phyloP scores from a whole-genome alignment of 2,888 invertebrate genomes.

The Pelosia muscerda region DNA sequence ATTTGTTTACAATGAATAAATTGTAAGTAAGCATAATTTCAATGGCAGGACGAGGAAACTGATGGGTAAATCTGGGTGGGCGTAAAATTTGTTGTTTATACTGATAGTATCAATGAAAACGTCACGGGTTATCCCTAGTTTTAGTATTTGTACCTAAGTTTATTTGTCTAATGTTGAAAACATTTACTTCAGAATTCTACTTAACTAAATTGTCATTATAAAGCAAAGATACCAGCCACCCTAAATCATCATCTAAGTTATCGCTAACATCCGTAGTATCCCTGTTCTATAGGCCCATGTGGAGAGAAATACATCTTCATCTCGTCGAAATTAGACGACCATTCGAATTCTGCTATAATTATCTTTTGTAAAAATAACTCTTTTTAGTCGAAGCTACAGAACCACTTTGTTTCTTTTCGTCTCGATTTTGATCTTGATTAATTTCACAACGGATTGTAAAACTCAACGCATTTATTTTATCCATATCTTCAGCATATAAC shows the following conservation, averaged over 20 bases:
- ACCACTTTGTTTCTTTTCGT: not conserved
- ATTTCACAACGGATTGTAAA: not conserved
- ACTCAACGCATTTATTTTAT: not conserved
- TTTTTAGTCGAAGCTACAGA: not conserved
- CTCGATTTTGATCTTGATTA: not conserved
- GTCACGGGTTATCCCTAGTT: conserved; percentile 30
- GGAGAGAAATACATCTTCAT: not conserved
- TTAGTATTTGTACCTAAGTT: conserved; percentile 39
- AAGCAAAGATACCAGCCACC: not conserved
- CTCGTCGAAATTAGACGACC: not conserved
- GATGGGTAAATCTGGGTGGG: conserved; percentile 16
- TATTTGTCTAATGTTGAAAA: not conserved
- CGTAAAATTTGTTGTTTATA: not conserved
- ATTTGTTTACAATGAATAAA: too few relatives aligned
- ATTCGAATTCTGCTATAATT: not conserved
- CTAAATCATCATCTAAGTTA: not conserved
- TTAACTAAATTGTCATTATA: not conserved
- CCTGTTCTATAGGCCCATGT: not conserved
- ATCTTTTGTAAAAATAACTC: not conserved
- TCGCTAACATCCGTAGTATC: not conserved
- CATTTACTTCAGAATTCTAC: not conserved
- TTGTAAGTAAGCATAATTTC: not conserved
- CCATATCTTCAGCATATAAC: not conserved
- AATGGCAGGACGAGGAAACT: not conserved
- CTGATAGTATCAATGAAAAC: conserved; percentile 5